A percentile compares a stretch with the other conserved stretches of the same genome.
These are phyloP conservation scores for Strongylocentrotus purpuratus DNA, from an alignment of 35 echinoderm and acorn worm genomes.

Conservation along the genomic window DNA sequence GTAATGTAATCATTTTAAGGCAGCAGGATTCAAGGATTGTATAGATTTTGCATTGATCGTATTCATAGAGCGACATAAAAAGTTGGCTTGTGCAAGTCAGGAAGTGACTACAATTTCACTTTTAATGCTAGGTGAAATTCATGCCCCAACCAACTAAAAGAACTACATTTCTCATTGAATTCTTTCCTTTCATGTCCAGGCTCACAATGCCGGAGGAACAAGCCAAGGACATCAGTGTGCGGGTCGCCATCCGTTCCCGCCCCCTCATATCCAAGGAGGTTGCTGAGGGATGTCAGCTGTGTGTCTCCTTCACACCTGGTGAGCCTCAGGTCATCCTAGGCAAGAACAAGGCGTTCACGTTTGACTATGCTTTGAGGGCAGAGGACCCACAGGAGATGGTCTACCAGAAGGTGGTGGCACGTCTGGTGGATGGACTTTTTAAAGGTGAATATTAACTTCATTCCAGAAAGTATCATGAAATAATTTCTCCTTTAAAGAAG, in stretches of 20 bases:
- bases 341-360: slow-evolving; percentile 94
- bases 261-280: slow-evolving; percentile 90
- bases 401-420: slow-evolving; percentile 65
- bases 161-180: too few species aligned
- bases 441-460: slow-evolving; percentile 73
- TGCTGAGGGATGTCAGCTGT: slow-evolving; percentile 86
- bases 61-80: too few species aligned
- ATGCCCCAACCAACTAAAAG: too few species aligned
- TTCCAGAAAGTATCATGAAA: too few species aligned
- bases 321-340: slow-evolving; percentile 91
- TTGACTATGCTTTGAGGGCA: slow-evolving; percentile 83
- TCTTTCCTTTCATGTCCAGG: neutral
- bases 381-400: slow-evolving; percentile 66
- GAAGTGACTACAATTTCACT: too few species aligned
- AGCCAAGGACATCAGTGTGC: slow-evolving; percentile 74
- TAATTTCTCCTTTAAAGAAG: too few species aligned
- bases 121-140: too few species aligned
- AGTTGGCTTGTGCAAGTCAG: too few species aligned
- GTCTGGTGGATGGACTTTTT: slow-evolving; percentile 90
- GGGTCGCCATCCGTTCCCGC: slow-evolving; percentile 79
- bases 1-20: too few species aligned
- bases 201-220: slow-evolving; percentile 59
- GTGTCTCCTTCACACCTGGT: slow-evolving; percentile 67
- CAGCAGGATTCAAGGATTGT: too few species aligned
- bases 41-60: too few species aligned